Evolutionary conservation across 92 coral and sea anemone genomes (phyloP).

Genomic region (Zoanthus sansibaricus): DNA sequence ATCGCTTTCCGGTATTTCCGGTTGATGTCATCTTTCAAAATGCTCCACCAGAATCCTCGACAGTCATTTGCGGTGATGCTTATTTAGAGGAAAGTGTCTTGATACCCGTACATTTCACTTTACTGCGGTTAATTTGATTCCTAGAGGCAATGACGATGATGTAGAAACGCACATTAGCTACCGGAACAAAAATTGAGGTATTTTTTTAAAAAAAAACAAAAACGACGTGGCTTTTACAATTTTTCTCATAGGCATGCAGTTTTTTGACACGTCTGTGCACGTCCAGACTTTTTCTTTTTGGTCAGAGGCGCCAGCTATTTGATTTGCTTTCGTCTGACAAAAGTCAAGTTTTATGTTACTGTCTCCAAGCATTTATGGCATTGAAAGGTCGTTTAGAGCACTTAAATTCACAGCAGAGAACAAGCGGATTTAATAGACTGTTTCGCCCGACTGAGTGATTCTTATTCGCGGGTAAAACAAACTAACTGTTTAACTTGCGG

Average conservation of each 20-base stretch:
- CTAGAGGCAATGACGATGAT: slow-evolving; percentile 10
- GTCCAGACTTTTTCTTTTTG: slow-evolving; percentile 6
- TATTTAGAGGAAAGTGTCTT: neutral
- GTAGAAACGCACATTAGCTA: neutral
- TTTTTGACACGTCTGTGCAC: slow-evolving; percentile 46
- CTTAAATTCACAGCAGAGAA: slow-evolving; percentile 40
- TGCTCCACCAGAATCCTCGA: slow-evolving; percentile 30
- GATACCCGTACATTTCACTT: slow-evolving; percentile 4
- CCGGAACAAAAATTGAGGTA: slow-evolving; percentile 29
- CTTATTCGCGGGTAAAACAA: slow-evolving; percentile 47
- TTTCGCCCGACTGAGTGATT: neutral
- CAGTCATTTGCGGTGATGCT: slow-evolving; percentile 10
- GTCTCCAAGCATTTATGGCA: slow-evolving; percentile 33
- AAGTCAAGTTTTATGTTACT: slow-evolving; percentile 37
- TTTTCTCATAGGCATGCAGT: slow-evolving; percentile 24
- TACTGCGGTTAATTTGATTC: slow-evolving; percentile 29
- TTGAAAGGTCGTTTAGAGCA: slow-evolving; percentile 48
- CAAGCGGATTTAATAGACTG: slow-evolving; percentile 44
- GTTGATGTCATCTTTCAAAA: slow-evolving; percentile 63
- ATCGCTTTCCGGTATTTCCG: slow-evolving; percentile 74
- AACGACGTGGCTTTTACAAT: neutral
- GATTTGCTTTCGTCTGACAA: slow-evolving; percentile 23
- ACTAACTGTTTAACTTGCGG: slow-evolving; percentile 37
- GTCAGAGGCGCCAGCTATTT: slow-evolving; percentile 30
- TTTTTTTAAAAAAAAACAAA: neutral